These are phyloP conservation scores for Toxotes jaculatrix DNA, from an alignment of 2,113 vertebrate genomes.

Conservation along the genomic window DNA sequence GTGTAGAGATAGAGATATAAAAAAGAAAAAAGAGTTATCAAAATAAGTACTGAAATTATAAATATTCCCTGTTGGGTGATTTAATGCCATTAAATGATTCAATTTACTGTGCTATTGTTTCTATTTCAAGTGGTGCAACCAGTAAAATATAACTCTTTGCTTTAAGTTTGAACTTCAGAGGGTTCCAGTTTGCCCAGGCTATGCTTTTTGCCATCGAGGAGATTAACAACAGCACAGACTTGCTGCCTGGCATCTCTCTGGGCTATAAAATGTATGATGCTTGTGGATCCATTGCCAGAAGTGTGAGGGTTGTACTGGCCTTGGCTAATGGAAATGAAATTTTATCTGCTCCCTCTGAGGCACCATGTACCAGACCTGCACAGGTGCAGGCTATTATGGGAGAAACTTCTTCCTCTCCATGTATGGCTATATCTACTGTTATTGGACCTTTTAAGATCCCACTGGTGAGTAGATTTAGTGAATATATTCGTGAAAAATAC, in stretches of 20 bases:
- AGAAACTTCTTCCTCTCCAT: slow-evolving; percentile 78
- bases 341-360: neutral
- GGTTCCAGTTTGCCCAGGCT: slow-evolving; percentile 78
- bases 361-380: slow-evolving; percentile 66
- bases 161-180: slow-evolving; percentile 79
- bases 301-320: slow-evolving; percentile 71
- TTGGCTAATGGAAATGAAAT: slow-evolving; percentile 74
- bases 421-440: slow-evolving; percentile 76
- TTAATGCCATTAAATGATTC: neutral
- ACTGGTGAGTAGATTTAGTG: slow-evolving; percentile 66
- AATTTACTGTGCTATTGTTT: neutral
- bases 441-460: slow-evolving; percentile 80
- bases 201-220: slow-evolving; percentile 83
- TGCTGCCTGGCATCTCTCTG: slow-evolving; percentile 78
- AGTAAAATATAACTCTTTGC: neutral
- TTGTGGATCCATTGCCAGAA: slow-evolving; percentile 71
- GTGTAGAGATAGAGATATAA: neutral
- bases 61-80: rapidly evolving
- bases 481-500: neutral
- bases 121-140: neutral
- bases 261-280: slow-evolving; percentile 82
- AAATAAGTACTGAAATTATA: neutral
- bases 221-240: slow-evolving; percentile 80
- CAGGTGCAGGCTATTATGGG: slow-evolving; percentile 81
- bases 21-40: neutral